Percentiles rank a stretch among this genome's conserved stretches.
phyloP scores from a whole-genome alignment of 2,797 vertebrate species.

The Okamejei kenojei region DNA sequence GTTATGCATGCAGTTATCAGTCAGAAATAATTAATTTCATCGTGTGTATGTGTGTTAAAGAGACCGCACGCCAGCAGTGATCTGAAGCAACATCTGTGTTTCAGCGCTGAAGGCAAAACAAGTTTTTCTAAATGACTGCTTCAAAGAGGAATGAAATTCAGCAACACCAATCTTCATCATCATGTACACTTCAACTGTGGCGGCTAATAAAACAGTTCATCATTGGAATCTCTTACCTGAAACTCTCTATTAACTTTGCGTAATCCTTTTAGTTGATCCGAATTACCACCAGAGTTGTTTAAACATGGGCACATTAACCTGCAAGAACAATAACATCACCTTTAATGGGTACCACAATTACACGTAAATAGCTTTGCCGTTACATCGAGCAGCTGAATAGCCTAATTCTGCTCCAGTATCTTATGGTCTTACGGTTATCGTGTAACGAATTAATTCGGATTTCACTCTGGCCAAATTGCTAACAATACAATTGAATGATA shows the following conservation, averaged over 20 bases:
- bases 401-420: no score
- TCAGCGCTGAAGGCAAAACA: constrained; percentile 18
- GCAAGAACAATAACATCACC: constrained; percentile 36
- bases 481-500: no score
- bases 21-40: constrained; percentile 34
- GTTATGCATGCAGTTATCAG: neutral
- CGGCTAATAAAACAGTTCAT: neutral
- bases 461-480: no score
- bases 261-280: constrained; percentile 59
- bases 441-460: no score
- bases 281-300: constrained; percentile 54
- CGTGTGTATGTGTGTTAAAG: neutral
- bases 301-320: constrained; percentile 69
- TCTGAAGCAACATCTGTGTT: neutral
- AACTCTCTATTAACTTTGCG: constrained; percentile 62
- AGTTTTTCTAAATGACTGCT: constrained; percentile 11
- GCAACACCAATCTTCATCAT: neutral
- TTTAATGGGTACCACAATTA: neutral
- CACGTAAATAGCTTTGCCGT: neutral
- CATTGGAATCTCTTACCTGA: constrained; percentile 52
- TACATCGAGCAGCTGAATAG: no score
- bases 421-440: no score
- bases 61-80: neutral
- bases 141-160: neutral
- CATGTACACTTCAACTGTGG: constrained; percentile 8